A percentile compares a stretch with the other conserved stretches of the same genome.
Conservation (phyloP, 2,888 invertebrate species). For the Conchocele bisecta region DNA sequence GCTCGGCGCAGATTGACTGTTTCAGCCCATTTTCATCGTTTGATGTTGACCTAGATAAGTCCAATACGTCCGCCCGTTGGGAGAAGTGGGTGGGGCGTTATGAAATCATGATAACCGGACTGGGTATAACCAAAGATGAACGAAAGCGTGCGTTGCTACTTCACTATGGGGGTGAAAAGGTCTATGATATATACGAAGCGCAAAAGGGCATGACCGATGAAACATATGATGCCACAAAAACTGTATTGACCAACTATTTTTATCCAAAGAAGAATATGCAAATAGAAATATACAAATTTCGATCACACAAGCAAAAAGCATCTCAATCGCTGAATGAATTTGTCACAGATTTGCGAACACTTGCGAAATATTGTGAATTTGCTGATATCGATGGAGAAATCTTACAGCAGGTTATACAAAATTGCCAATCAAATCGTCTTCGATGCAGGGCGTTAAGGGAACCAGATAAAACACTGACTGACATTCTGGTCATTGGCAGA, state of each 20-base stretch:
- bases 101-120: slow-evolving; percentile 32
- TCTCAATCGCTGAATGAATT: slow-evolving; percentile 52
- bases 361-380: slow-evolving; percentile 49
- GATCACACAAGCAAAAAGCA: slow-evolving; percentile 44
- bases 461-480: slow-evolving; percentile 13
- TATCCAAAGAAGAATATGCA: slow-evolving; percentile 47
- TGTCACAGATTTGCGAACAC: slow-evolving; percentile 50
- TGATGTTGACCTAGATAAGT: slow-evolving; percentile 33
- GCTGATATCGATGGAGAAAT: slow-evolving; percentile 41
- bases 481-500: slow-evolving; percentile 27
- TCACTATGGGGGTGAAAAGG: slow-evolving; percentile 51
- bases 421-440: slow-evolving; percentile 50
- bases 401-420: slow-evolving; percentile 50
- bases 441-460: slow-evolving; percentile 48
- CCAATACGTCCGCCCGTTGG: slow-evolving; percentile 37
- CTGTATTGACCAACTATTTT: slow-evolving; percentile 41
- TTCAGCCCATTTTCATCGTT: slow-evolving; percentile 48
- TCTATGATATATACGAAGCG: slow-evolving; percentile 47
- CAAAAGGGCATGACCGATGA: slow-evolving; percentile 26
- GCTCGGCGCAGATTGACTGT: no score
- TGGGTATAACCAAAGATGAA: slow-evolving; percentile 32
- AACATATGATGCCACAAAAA: slow-evolving; percentile 32
- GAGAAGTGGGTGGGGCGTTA: slow-evolving; percentile 37
- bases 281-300: slow-evolving; percentile 53
- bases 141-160: slow-evolving; percentile 45